Evolutionary conservation across 2,797 vertebrate genomes (phyloP).

Genomic region (Scyliorhinus canicula): DNA sequence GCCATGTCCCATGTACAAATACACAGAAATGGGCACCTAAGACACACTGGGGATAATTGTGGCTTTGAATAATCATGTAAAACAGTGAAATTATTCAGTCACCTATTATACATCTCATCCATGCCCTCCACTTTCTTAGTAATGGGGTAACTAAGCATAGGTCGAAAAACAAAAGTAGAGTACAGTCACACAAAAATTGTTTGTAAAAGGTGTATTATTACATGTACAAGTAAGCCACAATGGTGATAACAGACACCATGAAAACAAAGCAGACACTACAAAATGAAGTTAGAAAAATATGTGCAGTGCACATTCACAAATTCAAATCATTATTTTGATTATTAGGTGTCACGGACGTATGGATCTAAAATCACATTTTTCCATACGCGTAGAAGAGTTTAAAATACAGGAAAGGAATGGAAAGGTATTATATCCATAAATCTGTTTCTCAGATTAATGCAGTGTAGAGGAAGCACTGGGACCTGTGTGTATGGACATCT

Average conservation of each 20-base stretch:
- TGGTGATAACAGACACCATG: not conserved
- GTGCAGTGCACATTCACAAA: not conserved
- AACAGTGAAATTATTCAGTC: not conserved
- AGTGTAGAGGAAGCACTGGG: not conserved
- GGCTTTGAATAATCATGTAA: too few relatives aligned
- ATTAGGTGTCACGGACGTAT: not conserved
- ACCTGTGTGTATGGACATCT: not conserved
- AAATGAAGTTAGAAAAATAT: not conserved
- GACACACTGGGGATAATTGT: not conserved
- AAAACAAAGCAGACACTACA: not conserved
- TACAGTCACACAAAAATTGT: not conserved
- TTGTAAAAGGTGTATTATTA: not conserved
- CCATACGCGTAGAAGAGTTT: not conserved
- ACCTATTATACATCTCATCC: not conserved
- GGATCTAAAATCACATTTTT: not conserved
- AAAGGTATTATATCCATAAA: not conserved
- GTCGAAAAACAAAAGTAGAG: not conserved
- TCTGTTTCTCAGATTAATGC: not conserved
- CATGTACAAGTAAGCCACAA: not conserved
- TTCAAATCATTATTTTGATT: not conserved
- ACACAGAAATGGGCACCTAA: not conserved
- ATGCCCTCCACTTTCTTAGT: not conserved
- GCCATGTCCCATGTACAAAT: not conserved
- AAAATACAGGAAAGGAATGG: not conserved
- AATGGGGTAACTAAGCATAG: not conserved